Conservation (phyloP, 1,140 invertebrate genomes). For the Philopotamus ludificatus region DNA sequence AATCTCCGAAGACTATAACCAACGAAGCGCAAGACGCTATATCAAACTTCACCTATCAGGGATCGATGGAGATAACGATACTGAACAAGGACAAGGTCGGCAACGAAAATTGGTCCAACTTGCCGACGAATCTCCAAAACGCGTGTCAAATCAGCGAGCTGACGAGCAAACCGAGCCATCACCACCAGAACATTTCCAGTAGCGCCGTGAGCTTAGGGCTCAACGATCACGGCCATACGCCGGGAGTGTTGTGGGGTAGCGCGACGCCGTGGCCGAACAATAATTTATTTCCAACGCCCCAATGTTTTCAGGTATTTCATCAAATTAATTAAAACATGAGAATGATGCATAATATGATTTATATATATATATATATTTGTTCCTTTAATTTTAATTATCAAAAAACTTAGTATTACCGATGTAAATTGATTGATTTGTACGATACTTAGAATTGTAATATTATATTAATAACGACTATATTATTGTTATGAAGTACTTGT, state of each 20-base stretch:
- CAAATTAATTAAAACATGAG: constrained; percentile 57
- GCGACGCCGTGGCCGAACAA: constrained; percentile 48
- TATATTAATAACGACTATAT: no score
- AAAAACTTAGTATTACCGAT: not conserved
- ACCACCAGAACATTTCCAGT: constrained; percentile 41
- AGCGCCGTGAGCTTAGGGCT: constrained; percentile 31
- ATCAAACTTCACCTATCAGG: constrained; percentile 51
- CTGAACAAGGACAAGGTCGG: constrained; percentile 53
- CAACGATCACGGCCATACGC: constrained; percentile 41
- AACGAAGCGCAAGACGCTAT: constrained; percentile 48
- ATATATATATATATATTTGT: not conserved
- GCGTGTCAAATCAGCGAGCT: constrained; percentile 63
- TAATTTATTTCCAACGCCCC: constrained; percentile 52
- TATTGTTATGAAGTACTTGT: no score
- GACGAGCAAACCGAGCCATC: constrained; percentile 45
- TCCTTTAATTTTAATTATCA: not conserved
- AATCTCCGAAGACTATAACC: constrained; percentile 46
- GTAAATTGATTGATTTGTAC: not conserved
- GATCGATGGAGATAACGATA: constrained; percentile 55
- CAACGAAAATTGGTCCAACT: constrained; percentile 59
- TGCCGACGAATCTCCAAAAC: constrained; percentile 59
- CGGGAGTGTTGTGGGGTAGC: constrained; percentile 47
- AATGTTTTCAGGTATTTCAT: constrained; percentile 58
- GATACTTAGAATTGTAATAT: no score
- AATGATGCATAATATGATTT: no score